Base-by-base conservation (phyloP, 2,888 invertebrate species). In the Harpalus rufipes region DNA sequence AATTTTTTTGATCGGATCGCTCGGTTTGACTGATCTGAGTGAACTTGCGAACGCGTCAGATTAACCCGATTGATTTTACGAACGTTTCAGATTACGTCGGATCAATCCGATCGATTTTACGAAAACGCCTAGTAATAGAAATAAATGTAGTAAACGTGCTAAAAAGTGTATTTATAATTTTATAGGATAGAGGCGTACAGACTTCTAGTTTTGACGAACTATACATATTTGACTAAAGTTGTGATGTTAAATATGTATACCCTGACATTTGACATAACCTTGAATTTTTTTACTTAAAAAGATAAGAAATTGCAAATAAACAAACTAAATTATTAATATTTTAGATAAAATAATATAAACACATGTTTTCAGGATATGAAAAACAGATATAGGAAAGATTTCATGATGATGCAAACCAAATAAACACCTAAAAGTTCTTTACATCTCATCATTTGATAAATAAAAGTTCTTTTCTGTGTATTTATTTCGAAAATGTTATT, bases 261-360 rank as follows among this genome's bases (percentile, higher is more conserved):
- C 3, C 72, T 74, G 51, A 74, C 72, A 44, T 74, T 74, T 44
- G 72, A 44, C 72, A 44, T 74, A 44, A 44, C 72, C 72, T 74
- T 74, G 51, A 74, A 21, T 2, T 3, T 10, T 10, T 10, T 51
- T 12, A 51, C 44, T 12, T 51, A 12, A 51, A 51, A 51, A 51
- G 0, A 51, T 2, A 51, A 51, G 44, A 44, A 10, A 44, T 10
- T 10, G 10, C 44, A 44, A 7, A 51, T 51, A 8, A 5, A 10
- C 44, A 44, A 10, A 51, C 44, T 12, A 4, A 8, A 51, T 12
- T 51, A 12, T 51, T 8, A 51, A 51, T 8, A 10, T 12, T 12
- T 51, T 8, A 51, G 44, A 51, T 12, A 12, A 12, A 51, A 51
- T 56, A 56, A 56, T 56, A n/a, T 56, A 16, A 18, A 61, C 18